Base-by-base conservation (phyloP, 2,888 invertebrate species). In the Epinotia demarniana region DNA sequence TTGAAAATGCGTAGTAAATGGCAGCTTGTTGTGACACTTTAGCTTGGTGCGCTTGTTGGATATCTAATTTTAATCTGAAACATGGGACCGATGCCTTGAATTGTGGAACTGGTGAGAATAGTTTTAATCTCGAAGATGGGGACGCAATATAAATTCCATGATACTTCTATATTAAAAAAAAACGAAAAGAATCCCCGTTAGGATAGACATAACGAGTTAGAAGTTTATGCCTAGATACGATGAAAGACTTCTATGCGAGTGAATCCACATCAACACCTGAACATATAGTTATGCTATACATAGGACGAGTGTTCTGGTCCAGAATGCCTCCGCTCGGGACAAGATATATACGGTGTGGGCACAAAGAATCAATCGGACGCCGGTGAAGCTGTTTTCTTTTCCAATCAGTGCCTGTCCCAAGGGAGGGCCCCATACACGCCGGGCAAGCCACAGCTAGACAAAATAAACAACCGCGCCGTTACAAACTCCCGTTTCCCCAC, bases 351-450 rank as follows among this genome's bases (percentile, higher is more conserved):
- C 87, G 83, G 79, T 79, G 84, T 84, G 87, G 87, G 87, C 84
- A 87, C 89, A 88, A 87, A 88, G 90, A 92, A 91, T 92, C 92
- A 92, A 92, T 91, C 89, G 90, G 89, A 89, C 89, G 87, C 85
- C 85, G 90, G 87, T 83, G 87, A 89, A 89, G 87, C 90, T 92
- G 92, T 92, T 92, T 92, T 91, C 91, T 91, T 92, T 92, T 92
- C 90, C 92, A 92, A 92, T 92, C 92, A 92, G 87, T 86, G 86
- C 82, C 84, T 85, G 85, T 90, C 92, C 89, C 89, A 82, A 73
- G 90, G 84, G 91, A 84, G 81, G 84, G 80, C 81, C 77, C 80
- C 81, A 80, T 79, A 84, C 86, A 27, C 33, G 80, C 77, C 80
- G 66, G 16, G 9, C 12, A 19, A 27, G 27, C 80, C 88, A 88